These are phyloP conservation scores for Atethmia centrago DNA, from an alignment of 2,888 invertebrate species.

Conservation along the genomic window DNA sequence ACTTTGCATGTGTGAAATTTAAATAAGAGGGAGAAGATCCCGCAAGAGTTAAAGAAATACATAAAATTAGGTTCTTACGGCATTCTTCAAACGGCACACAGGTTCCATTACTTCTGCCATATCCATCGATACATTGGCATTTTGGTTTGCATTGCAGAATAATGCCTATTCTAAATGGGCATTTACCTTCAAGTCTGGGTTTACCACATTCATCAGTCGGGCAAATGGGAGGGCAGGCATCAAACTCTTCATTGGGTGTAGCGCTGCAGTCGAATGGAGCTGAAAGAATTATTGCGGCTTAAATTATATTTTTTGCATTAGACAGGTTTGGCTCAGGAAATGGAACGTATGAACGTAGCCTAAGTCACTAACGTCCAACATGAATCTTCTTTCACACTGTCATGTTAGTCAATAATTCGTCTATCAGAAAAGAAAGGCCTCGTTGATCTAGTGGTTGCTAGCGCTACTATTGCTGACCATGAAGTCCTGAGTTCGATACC, in stretches of 20 bases:
- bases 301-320: neutral
- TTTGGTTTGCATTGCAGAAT: conserved; percentile 67
- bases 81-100: conserved; percentile 74
- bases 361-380: neutral
- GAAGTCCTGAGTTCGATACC: too few species aligned
- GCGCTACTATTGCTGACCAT: too few species aligned
- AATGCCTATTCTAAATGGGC: conserved; percentile 67
- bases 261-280: conserved; percentile 71
- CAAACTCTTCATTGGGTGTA: conserved; percentile 69
- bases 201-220: conserved; percentile 73
- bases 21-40: neutral
- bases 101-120: conserved; percentile 69
- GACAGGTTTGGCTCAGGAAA: neutral
- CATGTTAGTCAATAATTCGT: neutral
- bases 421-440: too few species aligned
- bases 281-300: conserved; percentile 36
- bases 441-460: too few species aligned
- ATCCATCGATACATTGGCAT: conserved; percentile 72
- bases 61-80: conserved; percentile 60
- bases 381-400: neutral
- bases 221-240: conserved; percentile 72
- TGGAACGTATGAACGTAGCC: neutral
- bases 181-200: conserved; percentile 68
- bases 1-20: neutral
- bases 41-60: neutral